Evolutionary conservation across 1,140 invertebrate species (phyloP).

Genomic region (Drosophila kohkoa): DNA sequence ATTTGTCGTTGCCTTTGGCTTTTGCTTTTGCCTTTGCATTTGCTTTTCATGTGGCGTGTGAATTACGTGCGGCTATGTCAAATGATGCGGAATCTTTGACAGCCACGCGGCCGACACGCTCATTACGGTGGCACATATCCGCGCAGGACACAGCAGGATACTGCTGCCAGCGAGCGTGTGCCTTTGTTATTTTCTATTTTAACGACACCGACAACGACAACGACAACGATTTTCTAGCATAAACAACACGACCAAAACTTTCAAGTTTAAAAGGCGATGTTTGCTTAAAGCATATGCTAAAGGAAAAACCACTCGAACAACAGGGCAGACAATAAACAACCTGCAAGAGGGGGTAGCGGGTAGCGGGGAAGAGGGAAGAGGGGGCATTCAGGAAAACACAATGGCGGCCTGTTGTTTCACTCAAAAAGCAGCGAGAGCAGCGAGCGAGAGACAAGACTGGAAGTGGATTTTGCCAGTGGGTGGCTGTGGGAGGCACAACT

Average conservation of each 20-base stretch:
- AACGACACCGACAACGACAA: neutral
- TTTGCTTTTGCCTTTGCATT: conserved; percentile 33
- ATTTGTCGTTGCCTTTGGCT: conserved; percentile 44
- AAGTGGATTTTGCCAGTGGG: conserved; percentile 54
- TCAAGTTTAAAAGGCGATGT: conserved; percentile 77
- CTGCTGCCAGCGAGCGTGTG: neutral
- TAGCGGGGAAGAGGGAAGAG: neutral
- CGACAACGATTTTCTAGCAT: conserved; percentile 11
- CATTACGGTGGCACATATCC: conserved; percentile 66
- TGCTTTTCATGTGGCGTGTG: conserved; percentile 63
- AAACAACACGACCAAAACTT: conserved; percentile 43
- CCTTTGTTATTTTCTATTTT: conserved; percentile 65
- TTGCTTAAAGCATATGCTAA: conserved; percentile 77
- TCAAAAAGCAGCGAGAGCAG: conserved; percentile 69
- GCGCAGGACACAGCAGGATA: conserved; percentile 64
- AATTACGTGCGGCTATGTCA: conserved; percentile 67
- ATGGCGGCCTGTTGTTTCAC: conserved; percentile 78
- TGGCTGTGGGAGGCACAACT: conserved; percentile 39
- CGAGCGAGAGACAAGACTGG: conserved; percentile 56
- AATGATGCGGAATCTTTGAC: conserved; percentile 81
- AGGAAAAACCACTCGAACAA: conserved; percentile 76
- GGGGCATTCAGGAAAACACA: conserved; percentile 61
- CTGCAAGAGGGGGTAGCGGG: conserved; percentile 9
- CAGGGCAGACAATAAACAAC: conserved; percentile 75
- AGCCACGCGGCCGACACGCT: conserved; percentile 74